Conservation (phyloP, 2,888 invertebrate genomes). For the Drosophila quinaria region DNA sequence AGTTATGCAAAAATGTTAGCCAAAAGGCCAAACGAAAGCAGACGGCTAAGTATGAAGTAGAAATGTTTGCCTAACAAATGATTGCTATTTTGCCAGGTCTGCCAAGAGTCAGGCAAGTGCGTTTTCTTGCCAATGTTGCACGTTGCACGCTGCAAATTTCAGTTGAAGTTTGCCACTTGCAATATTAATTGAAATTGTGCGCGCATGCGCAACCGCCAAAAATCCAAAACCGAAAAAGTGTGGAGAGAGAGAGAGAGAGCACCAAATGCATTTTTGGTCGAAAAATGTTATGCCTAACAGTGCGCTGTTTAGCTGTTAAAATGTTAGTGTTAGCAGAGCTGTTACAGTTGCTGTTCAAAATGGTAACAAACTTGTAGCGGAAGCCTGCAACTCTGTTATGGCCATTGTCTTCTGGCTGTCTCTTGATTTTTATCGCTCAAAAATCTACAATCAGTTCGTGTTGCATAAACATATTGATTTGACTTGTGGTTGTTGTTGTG, state of each 20-base stretch:
- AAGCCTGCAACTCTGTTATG: slow-evolving; percentile 49
- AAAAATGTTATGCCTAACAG: slow-evolving; percentile 47
- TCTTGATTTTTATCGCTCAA: slow-evolving; percentile 68
- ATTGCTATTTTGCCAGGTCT: slow-evolving; percentile 66
- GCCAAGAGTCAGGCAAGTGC: slow-evolving; percentile 55
- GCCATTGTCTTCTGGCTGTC: slow-evolving; percentile 66
- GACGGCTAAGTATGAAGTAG: slow-evolving; percentile 59
- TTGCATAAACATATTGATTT: slow-evolving; percentile 79
- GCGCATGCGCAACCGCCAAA: slow-evolving; percentile 42
- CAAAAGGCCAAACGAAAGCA: slow-evolving; percentile 81
- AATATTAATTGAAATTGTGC: slow-evolving; percentile 67
- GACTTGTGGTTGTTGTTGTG: slow-evolving; percentile 47
- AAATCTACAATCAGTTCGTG: slow-evolving; percentile 67
- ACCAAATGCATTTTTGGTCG: slow-evolving; percentile 49
- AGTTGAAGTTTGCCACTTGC: slow-evolving; percentile 40
- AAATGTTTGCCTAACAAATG: slow-evolving; percentile 77
- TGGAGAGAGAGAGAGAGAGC: neutral
- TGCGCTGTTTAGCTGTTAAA: slow-evolving; percentile 1
- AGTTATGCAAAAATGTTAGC: slow-evolving; percentile 77
- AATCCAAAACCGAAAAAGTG: neutral
- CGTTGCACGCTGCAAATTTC: slow-evolving; percentile 25
- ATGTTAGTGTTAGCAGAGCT: slow-evolving; percentile 13
- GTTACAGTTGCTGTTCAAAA: slow-evolving; percentile 24
- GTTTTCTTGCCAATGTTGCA: slow-evolving; percentile 40
- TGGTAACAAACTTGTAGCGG: slow-evolving; percentile 70